Percentiles rank a stretch among this genome's conserved stretches.
Conservation (phyloP, 2,113 vertebrate species). For the Aplodontia rufa region DNA sequence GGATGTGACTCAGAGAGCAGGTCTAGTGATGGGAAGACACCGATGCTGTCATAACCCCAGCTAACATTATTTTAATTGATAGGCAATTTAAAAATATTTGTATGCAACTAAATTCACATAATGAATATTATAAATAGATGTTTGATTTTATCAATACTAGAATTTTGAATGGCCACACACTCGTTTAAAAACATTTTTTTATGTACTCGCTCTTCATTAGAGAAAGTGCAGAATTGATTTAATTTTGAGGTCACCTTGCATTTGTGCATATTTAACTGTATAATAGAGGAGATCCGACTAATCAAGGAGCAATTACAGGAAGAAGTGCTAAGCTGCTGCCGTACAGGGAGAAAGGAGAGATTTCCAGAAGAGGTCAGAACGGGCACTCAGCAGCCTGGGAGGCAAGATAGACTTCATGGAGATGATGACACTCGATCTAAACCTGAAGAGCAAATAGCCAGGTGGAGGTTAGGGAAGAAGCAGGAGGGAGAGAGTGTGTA, state of each 20-base stretch:
- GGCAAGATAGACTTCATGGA: background rate
- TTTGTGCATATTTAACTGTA: background rate
- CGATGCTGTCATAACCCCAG: background rate
- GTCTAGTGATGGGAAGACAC: too few relatives aligned
- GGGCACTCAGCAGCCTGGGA: background rate
- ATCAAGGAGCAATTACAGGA: background rate
- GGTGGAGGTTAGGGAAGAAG: background rate
- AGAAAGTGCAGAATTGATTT: background rate
- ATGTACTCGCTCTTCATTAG: background rate
- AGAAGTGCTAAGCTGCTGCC: background rate
- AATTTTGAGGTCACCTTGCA: background rate
- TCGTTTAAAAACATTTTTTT: too few relatives aligned
- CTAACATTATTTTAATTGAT: background rate
- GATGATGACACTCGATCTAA: background rate
- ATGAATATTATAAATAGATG: background rate
- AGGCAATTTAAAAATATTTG: background rate
- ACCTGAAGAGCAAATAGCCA: background rate
- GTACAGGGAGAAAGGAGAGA: background rate
- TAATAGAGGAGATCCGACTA: background rate
- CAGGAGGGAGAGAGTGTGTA: rapidly evolving
- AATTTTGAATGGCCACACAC: background rate
- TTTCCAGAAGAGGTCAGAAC: background rate
- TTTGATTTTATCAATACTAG: background rate
- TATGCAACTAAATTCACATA: background rate
- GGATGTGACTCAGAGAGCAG: background rate